Percentiles rank a stretch among this genome's conserved stretches.
Conservation (phyloP, 2,113 vertebrate species). For the Pterophyllum scalare region DNA sequence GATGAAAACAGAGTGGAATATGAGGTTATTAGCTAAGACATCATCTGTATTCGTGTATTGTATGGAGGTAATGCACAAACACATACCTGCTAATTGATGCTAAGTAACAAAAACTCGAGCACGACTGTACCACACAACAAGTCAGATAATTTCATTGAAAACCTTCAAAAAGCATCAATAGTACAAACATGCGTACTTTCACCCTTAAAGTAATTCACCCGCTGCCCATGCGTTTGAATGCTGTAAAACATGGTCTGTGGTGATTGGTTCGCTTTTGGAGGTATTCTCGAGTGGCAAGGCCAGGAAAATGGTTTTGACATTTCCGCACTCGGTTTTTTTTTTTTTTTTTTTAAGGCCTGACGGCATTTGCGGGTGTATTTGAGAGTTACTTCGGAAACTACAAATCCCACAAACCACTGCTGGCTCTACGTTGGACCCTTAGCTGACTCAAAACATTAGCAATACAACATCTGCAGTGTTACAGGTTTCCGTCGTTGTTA, state of each 20-base stretch:
- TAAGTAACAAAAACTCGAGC: neutral
- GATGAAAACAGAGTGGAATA: neutral
- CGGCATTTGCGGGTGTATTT: neutral
- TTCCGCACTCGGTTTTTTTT: neutral
- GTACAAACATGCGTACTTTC: neutral
- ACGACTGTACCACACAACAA: neutral
- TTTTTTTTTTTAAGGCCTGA: neutral
- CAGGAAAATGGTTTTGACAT: too few species aligned
- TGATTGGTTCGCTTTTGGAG: rapidly evolving
- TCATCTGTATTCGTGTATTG: neutral
- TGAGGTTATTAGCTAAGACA: neutral
- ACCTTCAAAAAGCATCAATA: too few species aligned
- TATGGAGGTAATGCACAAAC: neutral
- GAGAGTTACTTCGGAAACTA: slow-evolving; percentile 11
- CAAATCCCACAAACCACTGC: slow-evolving; percentile 45
- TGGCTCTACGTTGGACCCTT: neutral
- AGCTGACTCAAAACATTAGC: too few species aligned
- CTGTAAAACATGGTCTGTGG: neutral
- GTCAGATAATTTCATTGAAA: too few species aligned
- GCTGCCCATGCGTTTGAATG: neutral
- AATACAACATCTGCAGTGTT: neutral
- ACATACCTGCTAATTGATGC: neutral
- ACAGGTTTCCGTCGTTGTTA: neutral
- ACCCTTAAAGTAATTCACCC: neutral
- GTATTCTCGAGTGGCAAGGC: neutral